Base-by-base conservation (phyloP, 2,113 vertebrate genomes). In the Nothocercus nigrocapillus region DNA sequence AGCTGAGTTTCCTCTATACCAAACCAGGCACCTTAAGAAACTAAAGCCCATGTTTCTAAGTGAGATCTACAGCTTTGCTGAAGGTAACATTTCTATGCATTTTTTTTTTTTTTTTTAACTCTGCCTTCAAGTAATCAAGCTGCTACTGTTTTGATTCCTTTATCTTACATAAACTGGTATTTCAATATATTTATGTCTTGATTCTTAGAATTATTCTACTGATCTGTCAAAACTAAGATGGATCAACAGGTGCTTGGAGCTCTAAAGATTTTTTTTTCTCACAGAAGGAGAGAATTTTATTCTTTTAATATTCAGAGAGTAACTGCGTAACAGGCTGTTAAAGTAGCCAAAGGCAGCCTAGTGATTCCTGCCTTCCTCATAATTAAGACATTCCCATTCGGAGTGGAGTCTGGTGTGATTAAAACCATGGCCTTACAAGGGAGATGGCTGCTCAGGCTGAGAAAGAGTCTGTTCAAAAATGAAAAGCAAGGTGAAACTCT, bases 101-200 rank as follows among this genome's bases (percentile, higher is more conserved):
- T 45, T 40, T 54, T 19, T 32, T 27, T 34, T 42, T 42, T 42
- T 42, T 42, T 42, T 47, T 45, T 45, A 16, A 24, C 54, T 87
- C 44, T 74, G 0, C n/a, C 54, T 45, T 32, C n/a, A 16, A 38
- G 20, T 40, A 73, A 54, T 64, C 11, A 21, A 68, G 32, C 30
- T 22, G 6, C 8, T 13, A 0, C 9, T 24, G 3, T 58, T 78
- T 58, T 1, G 10, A 20, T 67, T 62, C 51, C 28, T 81, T 0
- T 34, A 20, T 49, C 61, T 72, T 28, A 44, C 13, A 44, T 44
- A 53, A 9, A 22, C 15, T 56, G 53, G 5, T 56, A 16, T 6
- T 86, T 13, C 4, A 25, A 47, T 7, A 18, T 32, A 27, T 22
- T 49, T 49, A 22, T 49, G 20, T 49, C 49, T 24, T 49, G 49